These are phyloP conservation scores for Thunnus thynnus DNA, from an alignment of 2,113 vertebrate species.

Conservation along the genomic window DNA sequence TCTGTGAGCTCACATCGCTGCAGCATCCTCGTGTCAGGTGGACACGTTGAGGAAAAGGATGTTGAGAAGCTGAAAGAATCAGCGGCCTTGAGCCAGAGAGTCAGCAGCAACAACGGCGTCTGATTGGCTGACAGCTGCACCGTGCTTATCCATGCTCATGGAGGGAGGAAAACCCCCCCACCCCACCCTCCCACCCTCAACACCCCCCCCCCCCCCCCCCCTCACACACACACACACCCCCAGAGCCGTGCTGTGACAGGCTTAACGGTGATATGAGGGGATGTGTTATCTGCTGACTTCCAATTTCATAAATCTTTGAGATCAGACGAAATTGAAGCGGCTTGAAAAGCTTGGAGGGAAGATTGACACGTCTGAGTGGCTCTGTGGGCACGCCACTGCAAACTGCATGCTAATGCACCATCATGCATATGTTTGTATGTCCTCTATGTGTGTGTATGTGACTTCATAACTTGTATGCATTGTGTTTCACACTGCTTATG, in stretches of 20 bases:
- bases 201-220: not conserved
- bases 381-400: constrained; percentile 57
- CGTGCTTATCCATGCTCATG: constrained; percentile 51
- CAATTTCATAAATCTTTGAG: constrained; percentile 84
- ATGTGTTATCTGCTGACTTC: constrained; percentile 83
- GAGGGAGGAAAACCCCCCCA: constrained; percentile 38
- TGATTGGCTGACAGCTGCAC: constrained; percentile 62
- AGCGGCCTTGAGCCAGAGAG: constrained; percentile 45
- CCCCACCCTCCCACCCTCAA: too few relatives aligned
- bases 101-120: not conserved
- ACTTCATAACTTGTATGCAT: not conserved
- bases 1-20: constrained; percentile 4
- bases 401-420: constrained; percentile 74
- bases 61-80: constrained; percentile 6
- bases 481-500: constrained; percentile 48
- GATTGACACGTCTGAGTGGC: constrained; percentile 78
- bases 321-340: constrained; percentile 82
- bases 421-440: constrained; percentile 51
- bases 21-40: constrained; percentile 27
- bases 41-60: constrained; percentile 34
- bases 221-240: not conserved
- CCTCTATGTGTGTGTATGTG: constrained; percentile 13
- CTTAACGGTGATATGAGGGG: constrained; percentile 76
- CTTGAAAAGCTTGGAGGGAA: constrained; percentile 74
- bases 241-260: constrained; percentile 57